phyloP scores from a whole-genome alignment of 1,140 invertebrate species.

The Sipha flava region DNA sequence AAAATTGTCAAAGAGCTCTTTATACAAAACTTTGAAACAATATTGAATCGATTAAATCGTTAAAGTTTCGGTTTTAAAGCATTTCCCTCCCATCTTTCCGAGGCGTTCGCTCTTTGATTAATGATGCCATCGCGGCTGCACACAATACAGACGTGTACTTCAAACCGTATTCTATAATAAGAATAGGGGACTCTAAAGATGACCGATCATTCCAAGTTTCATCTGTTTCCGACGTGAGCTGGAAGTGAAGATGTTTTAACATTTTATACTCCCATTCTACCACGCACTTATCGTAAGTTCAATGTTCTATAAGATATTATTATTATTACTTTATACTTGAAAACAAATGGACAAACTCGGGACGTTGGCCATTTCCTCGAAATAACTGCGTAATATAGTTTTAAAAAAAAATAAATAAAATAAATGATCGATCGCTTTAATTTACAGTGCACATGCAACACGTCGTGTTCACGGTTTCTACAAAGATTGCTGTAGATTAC shows the following conservation, averaged over 20 bases:
- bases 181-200: neutral
- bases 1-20: neutral
- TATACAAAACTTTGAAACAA: slow-evolving; percentile 1
- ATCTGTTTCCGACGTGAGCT: neutral
- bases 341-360: too few relatives aligned
- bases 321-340: neutral
- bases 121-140: neutral
- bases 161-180: neutral
- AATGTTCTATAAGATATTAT: neutral
- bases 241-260: neutral
- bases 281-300: neutral
- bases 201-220: neutral
- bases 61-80: neutral
- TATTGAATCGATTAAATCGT: slow-evolving; percentile 23
- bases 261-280: neutral
- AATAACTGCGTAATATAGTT: too few relatives aligned
- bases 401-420: too few relatives aligned
- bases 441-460: too few relatives aligned
- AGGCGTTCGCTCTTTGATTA: slow-evolving; percentile 1
- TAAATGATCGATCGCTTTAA: too few relatives aligned
- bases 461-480: too few relatives aligned
- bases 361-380: too few relatives aligned
- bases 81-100: neutral
- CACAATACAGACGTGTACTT: neutral
- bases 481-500: too few relatives aligned